A percentile compares a stretch with the other conserved stretches of the same genome.
phyloP scores from a whole-genome alignment of 2,113 vertebrate species.

The Ctenodactylus gundi region DNA sequence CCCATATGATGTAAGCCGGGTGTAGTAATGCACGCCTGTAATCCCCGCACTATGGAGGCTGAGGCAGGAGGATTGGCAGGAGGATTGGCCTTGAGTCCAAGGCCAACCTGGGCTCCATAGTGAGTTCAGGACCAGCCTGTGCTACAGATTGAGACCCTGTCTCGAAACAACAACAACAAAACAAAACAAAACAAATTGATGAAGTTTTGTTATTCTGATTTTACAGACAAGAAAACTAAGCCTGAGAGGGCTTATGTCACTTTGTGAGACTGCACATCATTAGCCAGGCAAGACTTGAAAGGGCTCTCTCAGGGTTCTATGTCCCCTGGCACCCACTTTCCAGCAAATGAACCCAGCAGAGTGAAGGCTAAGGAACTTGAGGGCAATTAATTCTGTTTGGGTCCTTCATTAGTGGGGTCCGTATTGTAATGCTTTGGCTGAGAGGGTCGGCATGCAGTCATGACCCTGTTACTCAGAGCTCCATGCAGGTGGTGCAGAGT shows the following conservation, averaged over 20 bases:
- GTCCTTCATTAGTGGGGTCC: background rate
- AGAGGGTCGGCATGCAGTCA: background rate
- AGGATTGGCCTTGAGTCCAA: too few relatives aligned
- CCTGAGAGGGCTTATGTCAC: background rate
- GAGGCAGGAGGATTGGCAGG: too few relatives aligned
- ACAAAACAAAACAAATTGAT: too few relatives aligned
- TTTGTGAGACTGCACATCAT: background rate
- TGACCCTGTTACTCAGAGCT: background rate
- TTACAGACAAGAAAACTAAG: background rate
- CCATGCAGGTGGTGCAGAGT: background rate
- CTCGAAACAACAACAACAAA: too few relatives aligned
- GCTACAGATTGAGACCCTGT: too few relatives aligned
- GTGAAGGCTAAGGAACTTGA: background rate
- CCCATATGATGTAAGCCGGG: too few relatives aligned
- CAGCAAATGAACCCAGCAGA: slow-evolving; percentile 18
- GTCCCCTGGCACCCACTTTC: background rate
- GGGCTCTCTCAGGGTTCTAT: background rate
- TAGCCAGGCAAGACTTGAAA: background rate
- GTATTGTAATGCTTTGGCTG: background rate
- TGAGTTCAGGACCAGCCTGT: too few relatives aligned
- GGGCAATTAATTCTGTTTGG: background rate
- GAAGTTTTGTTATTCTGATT: background rate
- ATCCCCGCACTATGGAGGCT: too few relatives aligned
- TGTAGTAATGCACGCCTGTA: too few relatives aligned
- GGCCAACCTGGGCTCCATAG: too few relatives aligned